Conservation (phyloP, 2,113 vertebrate genomes). For the Lepus americanus region DNA sequence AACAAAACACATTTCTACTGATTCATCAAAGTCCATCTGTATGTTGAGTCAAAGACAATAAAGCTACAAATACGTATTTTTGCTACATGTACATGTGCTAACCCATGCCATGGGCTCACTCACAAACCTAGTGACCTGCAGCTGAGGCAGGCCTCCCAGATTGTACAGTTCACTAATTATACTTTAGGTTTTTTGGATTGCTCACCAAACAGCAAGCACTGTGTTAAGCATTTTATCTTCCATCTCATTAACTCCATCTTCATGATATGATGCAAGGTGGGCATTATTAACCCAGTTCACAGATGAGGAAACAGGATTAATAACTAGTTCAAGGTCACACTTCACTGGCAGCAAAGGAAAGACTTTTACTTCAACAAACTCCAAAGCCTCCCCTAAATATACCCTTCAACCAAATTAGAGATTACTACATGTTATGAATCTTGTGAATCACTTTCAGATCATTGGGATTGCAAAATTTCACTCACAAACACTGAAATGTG, state of each 20-base stretch:
- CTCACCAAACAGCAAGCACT: not conserved
- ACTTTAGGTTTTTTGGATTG: not conserved
- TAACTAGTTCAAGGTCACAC: conserved; percentile 11
- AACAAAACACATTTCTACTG: not conserved
- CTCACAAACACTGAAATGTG: not conserved
- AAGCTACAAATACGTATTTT: not conserved
- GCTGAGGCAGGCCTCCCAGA: not conserved
- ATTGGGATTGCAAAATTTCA: not conserved
- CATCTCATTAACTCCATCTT: not conserved
- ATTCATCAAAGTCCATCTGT: not conserved
- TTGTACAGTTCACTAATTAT: not conserved
- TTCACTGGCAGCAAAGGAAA: not conserved
- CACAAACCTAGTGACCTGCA: not conserved
- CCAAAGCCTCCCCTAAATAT: not conserved
- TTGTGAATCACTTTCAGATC: not conserved
- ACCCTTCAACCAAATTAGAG: not conserved
- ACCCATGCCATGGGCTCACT: not conserved
- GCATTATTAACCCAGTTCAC: not conserved
- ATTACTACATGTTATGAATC: not conserved
- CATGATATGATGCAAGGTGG: not conserved
- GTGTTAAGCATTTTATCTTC: not conserved
- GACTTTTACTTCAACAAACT: not conserved
- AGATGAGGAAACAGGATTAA: not conserved
- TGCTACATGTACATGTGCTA: fast-evolving
- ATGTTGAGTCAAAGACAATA: not conserved